phyloP scores from a whole-genome alignment of 2,797 vertebrate genomes.

The Argyrosomus regius region DNA sequence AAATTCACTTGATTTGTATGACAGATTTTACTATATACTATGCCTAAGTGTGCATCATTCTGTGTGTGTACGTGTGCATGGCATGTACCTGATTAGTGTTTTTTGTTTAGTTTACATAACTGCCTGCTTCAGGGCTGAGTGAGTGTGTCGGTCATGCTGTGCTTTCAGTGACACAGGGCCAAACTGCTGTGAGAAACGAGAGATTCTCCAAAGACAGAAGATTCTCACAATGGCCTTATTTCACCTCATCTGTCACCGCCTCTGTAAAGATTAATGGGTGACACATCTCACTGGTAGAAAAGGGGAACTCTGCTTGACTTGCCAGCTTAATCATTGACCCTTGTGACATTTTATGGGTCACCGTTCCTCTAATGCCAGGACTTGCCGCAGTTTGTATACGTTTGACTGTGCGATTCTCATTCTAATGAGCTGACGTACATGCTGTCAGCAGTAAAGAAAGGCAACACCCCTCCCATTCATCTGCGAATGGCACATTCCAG shows the following conservation, averaged over 20 bases:
- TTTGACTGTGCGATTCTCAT: constrained; percentile 67
- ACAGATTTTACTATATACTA: neutral
- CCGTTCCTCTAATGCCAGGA: constrained; percentile 39
- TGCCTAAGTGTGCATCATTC: neutral
- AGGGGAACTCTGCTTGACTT: constrained; percentile 56
- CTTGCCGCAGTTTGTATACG: constrained; percentile 37
- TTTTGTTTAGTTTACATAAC: constrained; percentile 17
- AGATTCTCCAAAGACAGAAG: constrained; percentile 38
- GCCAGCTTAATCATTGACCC: constrained; percentile 70
- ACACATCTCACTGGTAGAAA: constrained; percentile 46
- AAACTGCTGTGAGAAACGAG: constrained; percentile 52
- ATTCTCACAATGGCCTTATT: constrained; percentile 50
- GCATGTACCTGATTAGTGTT: neutral
- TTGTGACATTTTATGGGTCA: constrained; percentile 66
- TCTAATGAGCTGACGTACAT: constrained; percentile 74
- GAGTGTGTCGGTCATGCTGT: neutral
- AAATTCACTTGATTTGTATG: too few relatives aligned
- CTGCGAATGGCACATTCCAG: constrained; percentile 68
- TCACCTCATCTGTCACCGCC: constrained; percentile 52
- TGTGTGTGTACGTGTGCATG: neutral
- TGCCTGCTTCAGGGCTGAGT: neutral
- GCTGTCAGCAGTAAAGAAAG: constrained; percentile 73
- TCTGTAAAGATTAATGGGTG: constrained; percentile 44
- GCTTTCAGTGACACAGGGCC: constrained; percentile 10
- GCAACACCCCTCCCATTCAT: constrained; percentile 66